Conservation (phyloP, 2,797 vertebrate species). For the Microctenopoma stevenorrisi region DNA sequence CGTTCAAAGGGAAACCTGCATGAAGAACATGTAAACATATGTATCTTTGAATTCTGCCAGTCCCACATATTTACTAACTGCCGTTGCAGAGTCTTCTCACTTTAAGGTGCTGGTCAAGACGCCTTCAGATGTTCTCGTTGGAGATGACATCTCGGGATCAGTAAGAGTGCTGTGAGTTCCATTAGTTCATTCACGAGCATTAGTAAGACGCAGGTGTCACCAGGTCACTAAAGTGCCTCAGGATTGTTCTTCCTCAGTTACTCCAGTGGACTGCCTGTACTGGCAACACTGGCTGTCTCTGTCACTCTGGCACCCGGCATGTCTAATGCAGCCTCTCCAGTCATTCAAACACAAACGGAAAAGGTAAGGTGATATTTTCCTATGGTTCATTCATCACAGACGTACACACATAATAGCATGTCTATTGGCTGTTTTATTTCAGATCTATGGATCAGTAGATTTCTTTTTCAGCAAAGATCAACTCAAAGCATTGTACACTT, state of each 20-base stretch:
- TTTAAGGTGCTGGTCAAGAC: conserved; percentile 71
- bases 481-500: conserved; percentile 21
- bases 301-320: conserved; percentile 12
- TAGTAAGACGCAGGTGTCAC: not conserved
- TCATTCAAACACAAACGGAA: conserved; percentile 50
- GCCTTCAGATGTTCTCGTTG: conserved; percentile 36
- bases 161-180: conserved; percentile 73
- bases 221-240: too few species aligned
- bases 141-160: conserved; percentile 67
- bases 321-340: not conserved
- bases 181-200: not conserved
- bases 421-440: not conserved
- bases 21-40: not conserved
- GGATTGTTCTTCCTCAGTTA: conserved; percentile 43
- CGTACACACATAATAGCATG: not conserved
- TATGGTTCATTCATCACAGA: not conserved
- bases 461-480: conserved; percentile 67
- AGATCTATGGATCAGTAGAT: conserved; percentile 72
- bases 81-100: conserved; percentile 49
- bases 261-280: conserved; percentile 57
- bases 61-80: not conserved
- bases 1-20: not conserved
- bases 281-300: conserved; percentile 58
- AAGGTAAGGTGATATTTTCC: conserved; percentile 45
- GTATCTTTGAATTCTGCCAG: not conserved